These are phyloP conservation scores for Euschistus heros DNA, from an alignment of 1,140 invertebrate genomes.

Conservation along the genomic window DNA sequence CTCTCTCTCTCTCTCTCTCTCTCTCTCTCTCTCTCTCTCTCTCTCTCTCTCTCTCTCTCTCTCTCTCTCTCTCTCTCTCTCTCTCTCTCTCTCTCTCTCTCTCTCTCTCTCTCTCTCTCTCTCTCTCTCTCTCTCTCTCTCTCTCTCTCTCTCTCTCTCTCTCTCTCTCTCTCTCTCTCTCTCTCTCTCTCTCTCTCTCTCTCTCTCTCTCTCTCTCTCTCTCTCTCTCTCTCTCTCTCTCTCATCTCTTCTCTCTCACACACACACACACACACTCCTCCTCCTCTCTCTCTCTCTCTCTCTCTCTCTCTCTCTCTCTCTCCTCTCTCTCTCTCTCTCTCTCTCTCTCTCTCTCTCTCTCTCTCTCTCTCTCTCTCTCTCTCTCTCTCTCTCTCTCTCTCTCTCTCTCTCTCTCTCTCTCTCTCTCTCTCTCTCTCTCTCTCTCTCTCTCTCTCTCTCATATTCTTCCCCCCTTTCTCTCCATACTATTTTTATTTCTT, in stretches of 20 bases:
- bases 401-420: neutral
- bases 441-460: neutral
- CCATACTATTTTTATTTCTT: neutral
- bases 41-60: neutral
- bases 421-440: neutral
- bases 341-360: constrained; percentile 1
- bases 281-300: neutral
- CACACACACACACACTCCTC: neutral
- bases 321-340: neutral
- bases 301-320: neutral
- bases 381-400: neutral
- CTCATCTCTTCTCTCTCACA: neutral
- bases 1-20: neutral
- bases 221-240: neutral
- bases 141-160: neutral
- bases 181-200: constrained; percentile 12
- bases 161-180: neutral
- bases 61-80: neutral
- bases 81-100: neutral
- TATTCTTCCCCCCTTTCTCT: neutral
- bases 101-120: too few relatives aligned
- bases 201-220: constrained; percentile 10
- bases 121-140: constrained; percentile 4
- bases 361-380: neutral
- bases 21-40: neutral